Evolutionary conservation across 1,140 invertebrate species (phyloP).

Genomic region (Chionoecetes opilio): DNA sequence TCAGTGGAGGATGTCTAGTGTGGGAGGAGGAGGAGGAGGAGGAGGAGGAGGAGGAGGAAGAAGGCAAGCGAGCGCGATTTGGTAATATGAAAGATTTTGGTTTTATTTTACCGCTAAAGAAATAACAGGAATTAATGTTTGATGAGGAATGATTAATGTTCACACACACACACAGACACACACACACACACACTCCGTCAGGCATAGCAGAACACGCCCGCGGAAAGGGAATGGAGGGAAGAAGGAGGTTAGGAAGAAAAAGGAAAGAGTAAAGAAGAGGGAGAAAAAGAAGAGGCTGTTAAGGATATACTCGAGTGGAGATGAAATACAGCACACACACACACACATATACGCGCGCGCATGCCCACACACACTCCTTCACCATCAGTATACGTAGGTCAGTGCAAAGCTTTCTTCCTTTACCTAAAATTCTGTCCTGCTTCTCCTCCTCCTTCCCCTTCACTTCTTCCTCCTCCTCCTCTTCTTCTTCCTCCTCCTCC

Average conservation of each 20-base stretch:
- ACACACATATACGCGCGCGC: slow-evolving; percentile 40
- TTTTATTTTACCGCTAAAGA: slow-evolving; percentile 1
- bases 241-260: neutral
- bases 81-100: neutral
- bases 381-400: neutral
- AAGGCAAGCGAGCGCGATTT: neutral
- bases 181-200: neutral
- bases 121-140: neutral
- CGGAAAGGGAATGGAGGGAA: neutral
- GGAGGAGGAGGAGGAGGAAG: neutral
- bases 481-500: neutral
- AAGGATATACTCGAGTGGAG: neutral
- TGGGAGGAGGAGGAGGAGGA: neutral
- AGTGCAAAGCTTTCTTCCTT: neutral
- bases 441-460: neutral
- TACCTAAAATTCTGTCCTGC: neutral
- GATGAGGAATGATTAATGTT: too few species aligned
- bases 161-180: slow-evolving; percentile 33
- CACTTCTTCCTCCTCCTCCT: neutral
- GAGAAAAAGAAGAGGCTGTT: neutral
- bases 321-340: neutral
- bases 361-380: neutral
- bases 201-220: neutral
- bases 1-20: neutral
- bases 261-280: neutral